Percentiles rank a stretch among this genome's conserved stretches.
Conservation (phyloP, 92 coral and sea anemone genomes). For the Bergia sp. region DNA sequence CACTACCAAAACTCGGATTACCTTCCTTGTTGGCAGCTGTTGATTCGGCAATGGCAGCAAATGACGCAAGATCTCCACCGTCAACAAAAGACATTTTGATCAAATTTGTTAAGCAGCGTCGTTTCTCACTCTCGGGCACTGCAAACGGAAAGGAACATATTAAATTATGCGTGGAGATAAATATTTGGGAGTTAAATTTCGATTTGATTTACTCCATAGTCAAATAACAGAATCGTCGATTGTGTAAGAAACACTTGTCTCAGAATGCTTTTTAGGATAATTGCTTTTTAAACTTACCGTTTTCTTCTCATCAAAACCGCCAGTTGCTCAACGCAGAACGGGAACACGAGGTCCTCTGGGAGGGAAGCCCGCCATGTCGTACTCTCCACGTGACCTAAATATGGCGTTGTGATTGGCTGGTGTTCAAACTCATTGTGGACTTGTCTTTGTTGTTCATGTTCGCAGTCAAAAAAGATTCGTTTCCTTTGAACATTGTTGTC, state of each 20-base stretch:
- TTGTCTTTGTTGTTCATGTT: conserved; percentile 1
- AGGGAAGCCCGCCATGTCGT: conserved; percentile 82
- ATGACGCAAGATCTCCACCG: conserved; percentile 82
- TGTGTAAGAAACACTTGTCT: not conserved
- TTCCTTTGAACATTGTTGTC: not conserved
- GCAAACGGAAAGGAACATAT: conserved; percentile 39
- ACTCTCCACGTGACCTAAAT: conserved; percentile 66
- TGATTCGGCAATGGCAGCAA: conserved; percentile 87
- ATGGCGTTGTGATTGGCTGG: conserved; percentile 66
- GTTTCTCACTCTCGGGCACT: not conserved
- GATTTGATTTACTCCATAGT: not conserved
- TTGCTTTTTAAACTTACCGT: not conserved
- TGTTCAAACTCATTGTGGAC: conserved; percentile 19
- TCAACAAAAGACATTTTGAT: conserved; percentile 79
- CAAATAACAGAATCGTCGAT: not conserved
- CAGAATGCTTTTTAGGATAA: not conserved
- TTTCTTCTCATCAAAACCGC: conserved; percentile 25
- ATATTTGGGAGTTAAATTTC: conserved; percentile 5
- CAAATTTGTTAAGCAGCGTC: conserved; percentile 36
- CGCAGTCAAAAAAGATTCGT: too few relatives aligned
- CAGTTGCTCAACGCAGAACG: conserved; percentile 24
- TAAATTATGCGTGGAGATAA: not conserved
- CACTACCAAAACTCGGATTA: conserved; percentile 29
- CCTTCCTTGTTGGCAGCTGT: conserved; percentile 80
- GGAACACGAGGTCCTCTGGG: conserved; percentile 72